Base-by-base conservation (phyloP, 2,888 invertebrate species). In the Stomorhina lunata region DNA sequence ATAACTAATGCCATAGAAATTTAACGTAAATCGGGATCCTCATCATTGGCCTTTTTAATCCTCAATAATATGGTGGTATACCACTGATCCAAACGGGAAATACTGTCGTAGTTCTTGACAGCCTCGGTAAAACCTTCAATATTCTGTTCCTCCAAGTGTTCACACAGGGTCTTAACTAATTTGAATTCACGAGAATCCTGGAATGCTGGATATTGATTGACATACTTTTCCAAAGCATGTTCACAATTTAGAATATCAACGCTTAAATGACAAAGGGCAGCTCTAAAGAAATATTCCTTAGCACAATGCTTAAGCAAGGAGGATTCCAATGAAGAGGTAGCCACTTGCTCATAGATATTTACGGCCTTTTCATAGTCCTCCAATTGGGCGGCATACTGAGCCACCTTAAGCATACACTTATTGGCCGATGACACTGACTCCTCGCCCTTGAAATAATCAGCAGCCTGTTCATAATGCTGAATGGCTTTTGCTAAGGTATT, bases 351-450 rank as follows among this genome's bases (percentile, higher is more conserved):
- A 90, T 98, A 99, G 86, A 99, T 98, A 91, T 96, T 94, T 90
- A 99, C 97, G 66, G 99, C 99, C 92, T 98, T 98, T 81, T 97
- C 96, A 91, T 99, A 99, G 89, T 99, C 96, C 92, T 99, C 98
- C 78, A 98, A 92, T 91, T 98, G 97, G 3, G 99, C 99, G 4
- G 98, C 97, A 91, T 97, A 98, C 90, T 98, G 98, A 1, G 99
- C 99, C 77, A 99, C 97, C 92, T 99, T 99, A 53, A 99, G 93
- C 92, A 98, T 94, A 92, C 99, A 99, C 92, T 99, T 99, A 92
- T 99, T 99, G 77, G 99, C 99, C 0, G 98, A 97, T 77, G 98
- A 97, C 88, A 97, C 98, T 86, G 98, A 98, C 92, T 99, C 99
- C 92, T 99, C 99, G 65, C 99, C 99, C 88, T 95, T 95, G 92